Evolutionary conservation across 2,797 vertebrate species (phyloP).

Genomic region (Merluccius polli): DNA sequence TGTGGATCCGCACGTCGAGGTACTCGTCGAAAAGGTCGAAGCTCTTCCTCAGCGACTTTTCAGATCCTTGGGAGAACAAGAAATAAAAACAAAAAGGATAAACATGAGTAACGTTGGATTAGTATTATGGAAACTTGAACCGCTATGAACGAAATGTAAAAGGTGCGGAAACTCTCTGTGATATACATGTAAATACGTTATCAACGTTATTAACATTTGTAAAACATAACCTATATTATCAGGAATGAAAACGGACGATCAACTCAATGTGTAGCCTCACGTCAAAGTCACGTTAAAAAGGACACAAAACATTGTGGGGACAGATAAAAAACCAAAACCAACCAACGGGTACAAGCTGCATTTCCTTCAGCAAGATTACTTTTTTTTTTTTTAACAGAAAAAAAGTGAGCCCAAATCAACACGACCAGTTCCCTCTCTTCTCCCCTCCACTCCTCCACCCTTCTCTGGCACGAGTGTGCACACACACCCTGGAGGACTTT

Average conservation of each 20-base stretch:
- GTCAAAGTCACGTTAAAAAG: too few species aligned
- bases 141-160: background rate
- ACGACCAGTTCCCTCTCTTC: background rate
- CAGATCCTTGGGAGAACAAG: conserved; percentile 57
- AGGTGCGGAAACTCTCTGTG: too few species aligned
- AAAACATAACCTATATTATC: too few species aligned
- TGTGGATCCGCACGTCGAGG: conserved; percentile 74
- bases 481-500: conserved; percentile 31
- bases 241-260: too few species aligned
- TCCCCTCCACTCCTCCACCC: background rate
- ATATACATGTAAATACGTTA: background rate
- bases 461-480: conserved; percentile 12
- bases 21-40: conserved; percentile 75
- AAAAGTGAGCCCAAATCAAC: background rate
- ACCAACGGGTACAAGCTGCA: background rate
- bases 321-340: background rate
- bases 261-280: too few species aligned
- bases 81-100: background rate
- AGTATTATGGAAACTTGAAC: background rate
- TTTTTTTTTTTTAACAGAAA: background rate
- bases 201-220: too few species aligned
- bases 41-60: conserved; percentile 73
- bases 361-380: background rate
- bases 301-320: too few species aligned
- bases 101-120: conserved; percentile 23